Evolutionary conservation across 2,888 invertebrate species (phyloP), one percentile per base, ranked within the genome.

Genomic region (Stenodera caucasica): DNA sequence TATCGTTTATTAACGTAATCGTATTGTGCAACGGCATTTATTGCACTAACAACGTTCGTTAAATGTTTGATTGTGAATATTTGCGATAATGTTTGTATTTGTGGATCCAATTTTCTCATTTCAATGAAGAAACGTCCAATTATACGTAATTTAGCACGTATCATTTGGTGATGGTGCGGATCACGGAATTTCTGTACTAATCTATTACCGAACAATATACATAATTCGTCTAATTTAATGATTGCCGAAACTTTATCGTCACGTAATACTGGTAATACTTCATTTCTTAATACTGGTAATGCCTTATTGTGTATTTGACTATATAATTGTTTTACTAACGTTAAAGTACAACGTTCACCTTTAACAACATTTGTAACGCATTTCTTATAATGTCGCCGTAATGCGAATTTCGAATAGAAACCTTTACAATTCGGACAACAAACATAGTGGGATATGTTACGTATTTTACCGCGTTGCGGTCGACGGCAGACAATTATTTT

Each of bases 161-260:
- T 51, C 51, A 51, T 51, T 11, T 51, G 30, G 29, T 51, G 51
- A 29, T 51, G 51, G 8, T 51, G 51, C 11, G 30, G 29, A 26
- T 51, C 51, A 15, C 51, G 29, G n/a, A 51, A 51, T 29, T 51
- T 51, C 30, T 30, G 30, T 11, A 32, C 51, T 18, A 51, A 30
- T 9, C 51, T 26, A 32, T 51, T 51, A 30, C 51, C 51, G n/a
- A 30, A 51, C 15, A 51, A 30, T 18, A 51, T 51, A 11, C 30
- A 29, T 9, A 51, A 32, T 51, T 51, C 51, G 7, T 51, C 51
- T 15, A 30, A 51, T 51, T 51, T 51, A 18, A 51, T 51, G 1
- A 51, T 29, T 15, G 32, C 14, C 8, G 30, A 29, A n/a, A 32
- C 51, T 30, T 51, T 15, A 51, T 51, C 51, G 4, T 51, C 51